Base-by-base conservation (phyloP, 2,113 vertebrate species). In the Rostratula benghalensis region DNA sequence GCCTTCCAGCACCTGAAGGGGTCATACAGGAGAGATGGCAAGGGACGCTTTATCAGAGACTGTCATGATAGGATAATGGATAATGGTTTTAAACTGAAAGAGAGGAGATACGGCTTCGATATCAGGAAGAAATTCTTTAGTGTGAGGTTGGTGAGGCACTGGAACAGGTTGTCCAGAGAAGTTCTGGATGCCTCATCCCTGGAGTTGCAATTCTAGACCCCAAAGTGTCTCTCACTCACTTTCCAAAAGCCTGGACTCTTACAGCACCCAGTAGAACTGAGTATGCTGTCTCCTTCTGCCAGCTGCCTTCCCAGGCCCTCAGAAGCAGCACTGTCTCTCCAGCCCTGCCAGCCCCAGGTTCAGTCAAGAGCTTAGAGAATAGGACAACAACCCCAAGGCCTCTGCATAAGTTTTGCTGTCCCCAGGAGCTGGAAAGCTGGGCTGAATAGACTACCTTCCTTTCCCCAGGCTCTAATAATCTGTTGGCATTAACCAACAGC, bases 351-450 rank as follows among this genome's bases (percentile, higher is more conserved):
- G 43, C 43, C 43, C 12, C 69, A 75, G 27, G 11, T 35, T 89
- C 4, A 1, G 13, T 18, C 0, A 1, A 23, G 37, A 74, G 11
- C 14, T 21, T 30, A 46, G 51, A 17, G 41, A 77, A 39, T 0
- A 43, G 30, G 37, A 35, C 18, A 65, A 11, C 20, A 71, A 3
- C 3, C 1, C 16, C 1, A 2, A 87, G 31, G 28, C 25, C 20
- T 63, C 46, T 23, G 65, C 20, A 4, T 28, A 65, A 39, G 14
- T n/a, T 70, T 74, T 0, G 0, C 11, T 84, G 78, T 77, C 39
- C 20, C 33, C 23, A 50, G 60, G 13, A 76, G 53, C 23, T 63
- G 37, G 11, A 45, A 91, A 83, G 8, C 7, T 51, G 9, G 35
- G 30, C 48, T 76, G 64, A 75, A 30, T 10, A 18, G 13, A 50